A percentile compares a stretch with the other conserved stretches of the same genome.
Evolutionary conservation across 2,888 invertebrate genomes (phyloP).

Genomic region (Empis livida): DNA sequence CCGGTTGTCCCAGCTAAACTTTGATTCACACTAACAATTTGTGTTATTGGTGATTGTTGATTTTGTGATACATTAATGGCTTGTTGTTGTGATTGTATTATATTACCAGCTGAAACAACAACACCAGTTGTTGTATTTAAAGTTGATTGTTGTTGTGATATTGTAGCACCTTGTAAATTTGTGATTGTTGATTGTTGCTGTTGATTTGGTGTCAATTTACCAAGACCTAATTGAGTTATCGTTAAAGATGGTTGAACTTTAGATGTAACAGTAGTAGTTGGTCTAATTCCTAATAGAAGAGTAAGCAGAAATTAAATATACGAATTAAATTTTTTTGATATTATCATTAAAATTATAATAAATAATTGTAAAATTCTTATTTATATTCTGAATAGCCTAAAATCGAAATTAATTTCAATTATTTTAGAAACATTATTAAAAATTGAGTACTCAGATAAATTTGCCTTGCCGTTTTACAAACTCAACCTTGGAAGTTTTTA

Average conservation of each 20-base stretch:
- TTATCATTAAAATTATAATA: too few relatives aligned
- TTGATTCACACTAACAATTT: slow-evolving; percentile 25
- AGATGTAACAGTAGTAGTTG: slow-evolving; percentile 31
- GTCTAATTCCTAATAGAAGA: slow-evolving; percentile 24
- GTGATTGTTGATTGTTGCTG: slow-evolving; percentile 11
- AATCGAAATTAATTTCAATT: too few relatives aligned
- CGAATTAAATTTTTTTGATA: too few relatives aligned
- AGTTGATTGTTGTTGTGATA: slow-evolving; percentile 12
- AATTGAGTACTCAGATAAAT: too few relatives aligned
- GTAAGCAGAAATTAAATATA: not conserved
- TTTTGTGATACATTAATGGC: slow-evolving; percentile 11
- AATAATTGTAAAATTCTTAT: too few relatives aligned
- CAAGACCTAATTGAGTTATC: slow-evolving; percentile 31
- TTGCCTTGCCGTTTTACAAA: too few relatives aligned
- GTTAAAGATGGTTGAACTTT: slow-evolving; percentile 35
- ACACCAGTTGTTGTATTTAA: slow-evolving; percentile 17
- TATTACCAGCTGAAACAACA: slow-evolving; percentile 7
- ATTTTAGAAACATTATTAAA: too few relatives aligned
- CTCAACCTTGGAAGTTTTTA: too few relatives aligned
- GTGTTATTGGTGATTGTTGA: slow-evolving; percentile 16
- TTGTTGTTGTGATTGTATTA: slow-evolving; percentile 9
- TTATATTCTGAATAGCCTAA: too few relatives aligned
- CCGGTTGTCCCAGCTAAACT: not conserved
- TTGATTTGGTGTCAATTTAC: slow-evolving; percentile 22
- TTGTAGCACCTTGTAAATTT: slow-evolving; percentile 11